Percentiles rank a stretch among this genome's conserved stretches.
phyloP scores from a whole-genome alignment of 2,888 invertebrate genomes.

The Trichopria drosophilae region DNA sequence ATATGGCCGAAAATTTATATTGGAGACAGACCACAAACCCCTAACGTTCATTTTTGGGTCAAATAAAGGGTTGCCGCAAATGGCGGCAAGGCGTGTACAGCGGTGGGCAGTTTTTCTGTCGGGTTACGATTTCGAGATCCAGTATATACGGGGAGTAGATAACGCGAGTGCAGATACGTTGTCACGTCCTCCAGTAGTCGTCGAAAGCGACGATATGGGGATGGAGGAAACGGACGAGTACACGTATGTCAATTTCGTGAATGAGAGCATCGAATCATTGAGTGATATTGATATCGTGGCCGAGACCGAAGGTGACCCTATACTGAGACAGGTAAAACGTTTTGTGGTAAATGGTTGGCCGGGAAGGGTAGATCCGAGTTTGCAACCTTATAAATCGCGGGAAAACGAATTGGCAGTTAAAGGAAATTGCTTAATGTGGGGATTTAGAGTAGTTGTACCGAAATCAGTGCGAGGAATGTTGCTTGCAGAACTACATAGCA shows the following conservation, averaged over 20 bases:
- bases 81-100: too few relatives aligned
- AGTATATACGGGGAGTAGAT: slow-evolving; percentile 17
- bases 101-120: slow-evolving; percentile 43
- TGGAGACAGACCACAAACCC: slow-evolving; percentile 53
- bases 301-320: slow-evolving; percentile 25
- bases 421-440: slow-evolving; percentile 31
- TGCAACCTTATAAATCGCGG: slow-evolving; percentile 2
- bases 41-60: slow-evolving; percentile 43
- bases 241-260: slow-evolving; percentile 1
- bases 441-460: slow-evolving; percentile 14
- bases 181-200: too few relatives aligned
- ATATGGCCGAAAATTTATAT: slow-evolving; percentile 35
- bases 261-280: background rate
- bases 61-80: too few relatives aligned
- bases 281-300: slow-evolving; percentile 20
- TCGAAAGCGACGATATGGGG: too few relatives aligned
- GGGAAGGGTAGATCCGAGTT: background rate
- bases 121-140: slow-evolving; percentile 39
- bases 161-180: slow-evolving; percentile 27
- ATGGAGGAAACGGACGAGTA: background rate
- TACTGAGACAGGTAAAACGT: slow-evolving; percentile 18
- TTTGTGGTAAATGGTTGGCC: slow-evolving; percentile 3
- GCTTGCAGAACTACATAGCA: slow-evolving; percentile 29
- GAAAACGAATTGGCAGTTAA: slow-evolving; percentile 26
- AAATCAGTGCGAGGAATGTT: slow-evolving; percentile 8